Base-by-base conservation (phyloP, 2,797 vertebrate species). In the Synaphobranchus kaupii region DNA sequence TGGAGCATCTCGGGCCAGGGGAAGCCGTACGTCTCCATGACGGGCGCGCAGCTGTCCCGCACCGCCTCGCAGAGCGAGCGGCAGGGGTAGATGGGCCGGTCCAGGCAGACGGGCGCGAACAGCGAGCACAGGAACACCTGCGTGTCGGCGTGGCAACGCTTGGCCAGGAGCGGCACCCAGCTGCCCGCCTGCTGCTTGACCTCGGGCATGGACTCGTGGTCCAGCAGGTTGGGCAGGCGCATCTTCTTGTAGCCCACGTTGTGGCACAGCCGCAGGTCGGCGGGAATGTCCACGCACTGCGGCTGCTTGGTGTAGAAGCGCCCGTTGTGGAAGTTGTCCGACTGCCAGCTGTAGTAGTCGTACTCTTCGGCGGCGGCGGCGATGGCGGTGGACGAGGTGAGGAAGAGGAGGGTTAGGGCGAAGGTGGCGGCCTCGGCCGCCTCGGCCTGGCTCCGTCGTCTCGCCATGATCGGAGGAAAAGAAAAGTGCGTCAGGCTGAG, bases 1-100 rank as follows among this genome's bases (percentile, higher is more conserved):
- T 97, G 97, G 91, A 99, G 94, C 98, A 99, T 99, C 92, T 98
- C 98, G 0, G 98, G 98, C 98, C 98, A 99, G 91, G 98, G 98
- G 91, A 99, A 99, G 94, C 98, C 98, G 0, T 98, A 99, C 91
- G 98, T 97, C 96, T 99, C 98, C 98, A 99, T 99, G 93, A 99
- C 98, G 0, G 98, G 98, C 17, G 97, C 97, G 39, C 98, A 99
- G 91, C 97, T 97, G 92, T 99, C 97, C 0, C 98, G 97, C 89
- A 99, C 98, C 0, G 97, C 98, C 94, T 99, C 98, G 25, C 98
- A 99, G 84, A 99, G 95, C 1, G 98, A 99, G 90, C 98, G 97
- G 93, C 98, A 99, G 0, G 98, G 98, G 89, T 98, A 99, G 92
- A 99, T 97, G 87, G 98, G 98, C 87, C 96, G 95, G 94, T 99